phyloP scores from a whole-genome alignment of 2,888 invertebrate species.

The Cantharis flavilabris region DNA sequence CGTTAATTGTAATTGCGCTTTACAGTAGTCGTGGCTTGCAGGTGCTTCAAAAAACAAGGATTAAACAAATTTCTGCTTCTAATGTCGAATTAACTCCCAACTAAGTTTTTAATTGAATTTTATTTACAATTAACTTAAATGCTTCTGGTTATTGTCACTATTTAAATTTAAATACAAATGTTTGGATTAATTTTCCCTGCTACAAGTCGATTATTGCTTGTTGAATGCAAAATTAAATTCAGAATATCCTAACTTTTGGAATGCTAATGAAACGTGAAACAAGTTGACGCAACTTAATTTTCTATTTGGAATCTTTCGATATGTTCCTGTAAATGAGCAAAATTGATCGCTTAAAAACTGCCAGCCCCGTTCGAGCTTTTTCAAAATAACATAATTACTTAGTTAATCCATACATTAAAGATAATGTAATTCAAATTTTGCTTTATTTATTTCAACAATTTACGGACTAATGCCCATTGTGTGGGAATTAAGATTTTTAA shows the following conservation, averaged over 20 bases:
- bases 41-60: not conserved
- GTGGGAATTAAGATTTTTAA: not conserved
- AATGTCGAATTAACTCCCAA: not conserved
- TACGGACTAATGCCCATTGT: not conserved
- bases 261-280: not conserved
- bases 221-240: slow-evolving; percentile 17
- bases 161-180: not conserved
- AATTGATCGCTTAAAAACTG: not conserved
- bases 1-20: slow-evolving; percentile 8
- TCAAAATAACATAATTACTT: too few relatives aligned
- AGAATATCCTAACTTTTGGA: not conserved
- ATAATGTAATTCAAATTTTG: not conserved
- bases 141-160: not conserved
- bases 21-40: not conserved
- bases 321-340: not conserved
- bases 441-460: not conserved
- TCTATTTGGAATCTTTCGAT: not conserved
- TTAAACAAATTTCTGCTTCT: not conserved
- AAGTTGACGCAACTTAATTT: not conserved
- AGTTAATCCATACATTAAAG: not conserved
- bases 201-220: slow-evolving; percentile 14
- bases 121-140: not conserved
- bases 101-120: not conserved
- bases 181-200: not conserved
- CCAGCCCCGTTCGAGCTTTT: too few relatives aligned